Base-by-base conservation (phyloP, 2,888 invertebrate species). In the Trichopoda pennipes region DNA sequence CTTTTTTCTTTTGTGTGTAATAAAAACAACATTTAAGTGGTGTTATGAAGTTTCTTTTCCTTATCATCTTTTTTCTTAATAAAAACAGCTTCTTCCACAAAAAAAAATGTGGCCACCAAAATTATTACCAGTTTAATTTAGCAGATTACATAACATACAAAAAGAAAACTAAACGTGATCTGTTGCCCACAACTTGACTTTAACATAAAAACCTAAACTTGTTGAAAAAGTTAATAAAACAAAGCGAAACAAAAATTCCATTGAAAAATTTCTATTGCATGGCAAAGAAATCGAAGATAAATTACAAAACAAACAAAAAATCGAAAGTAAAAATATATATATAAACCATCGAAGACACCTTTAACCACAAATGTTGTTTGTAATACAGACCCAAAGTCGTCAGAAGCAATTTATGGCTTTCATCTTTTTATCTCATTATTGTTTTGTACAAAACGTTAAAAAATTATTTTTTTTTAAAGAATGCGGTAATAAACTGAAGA, bases 401-500 rank as follows among this genome's bases (percentile, higher is more conserved):
- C 81, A 70, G 66, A 53, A 74, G 81, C 69, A 70, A 70, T 78
- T 81, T 81, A 81, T 78, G 55, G 35, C 44, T 61, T 44, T n/a
- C 28, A 58, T 58, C 19, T 61, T 72, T 44, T 55, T 17, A 56
- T n/a, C 17, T 53, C 49, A 72, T 79, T 69, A 64, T 69, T 75
- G 58, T 69, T 58, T 58, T 68, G 75, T 58, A 69, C 16, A 63
- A 70, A 63, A 56, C 32, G 28, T 77, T 73, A 32, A 58, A 68
- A 58, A 63, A n/a, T 12, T 44, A 14, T 44, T 44, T 14, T 21
- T 58, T 32, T 0, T 16, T 3, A 53, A 66, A 73, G 68, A 81
- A 74, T 74, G 81, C 78, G 69, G 78, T 78, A 81, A 81, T 81
- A 78, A 81, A 78, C 63, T 78, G 53, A 70, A 69, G 69, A 63